Conservation (phyloP, 2,797 vertebrate species). For the Pangasius sanitwongsei region DNA sequence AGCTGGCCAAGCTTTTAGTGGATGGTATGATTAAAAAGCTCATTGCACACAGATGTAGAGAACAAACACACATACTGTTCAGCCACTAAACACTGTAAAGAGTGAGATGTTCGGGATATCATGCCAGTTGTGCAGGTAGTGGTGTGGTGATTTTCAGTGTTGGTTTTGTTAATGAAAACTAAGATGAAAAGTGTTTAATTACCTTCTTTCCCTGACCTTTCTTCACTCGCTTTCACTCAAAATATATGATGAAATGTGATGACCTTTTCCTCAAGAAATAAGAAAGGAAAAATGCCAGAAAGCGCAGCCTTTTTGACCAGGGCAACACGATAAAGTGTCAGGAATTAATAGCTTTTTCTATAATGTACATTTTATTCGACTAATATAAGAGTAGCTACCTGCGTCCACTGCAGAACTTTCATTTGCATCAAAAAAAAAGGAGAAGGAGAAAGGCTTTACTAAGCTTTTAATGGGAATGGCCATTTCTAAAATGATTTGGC, state of each 20-base stretch:
- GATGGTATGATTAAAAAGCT: slow-evolving; percentile 70
- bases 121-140: not conserved
- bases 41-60: not conserved
- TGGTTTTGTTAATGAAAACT: not conserved
- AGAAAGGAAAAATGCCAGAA: not conserved
- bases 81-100: not conserved
- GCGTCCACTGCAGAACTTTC: not conserved
- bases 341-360: not conserved
- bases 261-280: not conserved
- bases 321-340: not conserved
- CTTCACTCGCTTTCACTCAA: not conserved
- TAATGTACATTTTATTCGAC: not conserved
- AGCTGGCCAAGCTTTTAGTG: slow-evolving; percentile 82
- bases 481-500: not conserved
- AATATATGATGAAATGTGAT: not conserved
- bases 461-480: not conserved
- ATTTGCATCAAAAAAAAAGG: not conserved
- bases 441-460: not conserved
- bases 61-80: not conserved
- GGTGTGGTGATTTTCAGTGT: not conserved
- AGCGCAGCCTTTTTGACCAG: not conserved
- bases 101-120: not conserved
- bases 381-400: not conserved
- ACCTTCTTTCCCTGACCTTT: not conserved
- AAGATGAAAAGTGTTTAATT: not conserved